Evolutionary conservation across 2,113 vertebrate genomes (phyloP), one percentile per base, ranked within the genome.

Genomic region (Aphelocoma coerulescens): DNA sequence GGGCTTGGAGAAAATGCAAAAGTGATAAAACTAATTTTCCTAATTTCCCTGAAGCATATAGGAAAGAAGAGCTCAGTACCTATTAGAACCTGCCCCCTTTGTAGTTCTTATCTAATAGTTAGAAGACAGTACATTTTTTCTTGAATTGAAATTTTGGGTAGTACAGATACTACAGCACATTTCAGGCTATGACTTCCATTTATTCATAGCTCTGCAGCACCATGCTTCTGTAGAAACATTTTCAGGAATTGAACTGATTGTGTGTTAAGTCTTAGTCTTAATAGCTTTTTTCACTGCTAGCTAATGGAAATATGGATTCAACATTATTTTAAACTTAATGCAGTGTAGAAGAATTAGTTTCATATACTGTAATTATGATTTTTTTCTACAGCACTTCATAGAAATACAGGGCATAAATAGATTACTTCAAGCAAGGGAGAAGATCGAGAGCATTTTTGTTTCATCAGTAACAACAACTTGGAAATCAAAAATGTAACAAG

Each of bases 251-350:
- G 48, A 95, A 94, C 6, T 85, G 88, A 83, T 85, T 90, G 61
- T 37, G 44, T 73, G 48, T 58, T 86, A 93, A 93, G 59, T 79
- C 76, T 75, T 95, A 66, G 67, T 91, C 83, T 85, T 94, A 94
- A 95, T 77, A 94, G 85, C 58, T 89, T 93, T 93, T 96, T 97
- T 93, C 86, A 95, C 91, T 94, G 74, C 90, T 73, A 85, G 73
- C 59, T 96, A 95, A 96, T 94, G 90, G 82, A 96, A 94, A 85
- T 93, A 96, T 41, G 51, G 74, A 95, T 92, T 89, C 52, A 91
- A 85, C 48, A 81, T 95, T 96, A 95, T 79, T 96, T 95, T 91
- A 95, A 88, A 74, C 51, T 79, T 85, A 95, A 80, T 88, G 71
- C 32, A 85, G 90, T 57, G 19, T 92, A 94, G 84, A 92, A 74